These are phyloP conservation scores for Ectemnius continuus DNA, from an alignment of 2,888 invertebrate species.

Conservation along the genomic window DNA sequence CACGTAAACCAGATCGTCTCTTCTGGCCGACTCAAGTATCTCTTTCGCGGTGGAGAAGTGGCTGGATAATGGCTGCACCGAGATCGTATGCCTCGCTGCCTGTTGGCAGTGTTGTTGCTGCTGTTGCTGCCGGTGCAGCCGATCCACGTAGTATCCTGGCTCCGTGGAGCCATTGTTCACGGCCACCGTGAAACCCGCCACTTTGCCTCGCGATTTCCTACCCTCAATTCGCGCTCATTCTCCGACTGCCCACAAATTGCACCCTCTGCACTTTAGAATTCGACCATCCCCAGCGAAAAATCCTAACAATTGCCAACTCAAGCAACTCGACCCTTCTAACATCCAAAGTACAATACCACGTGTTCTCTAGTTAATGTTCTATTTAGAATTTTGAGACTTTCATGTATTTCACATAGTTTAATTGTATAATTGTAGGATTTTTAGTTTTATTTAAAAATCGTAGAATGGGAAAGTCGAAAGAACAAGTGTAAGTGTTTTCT, in stretches of 20 bases:
- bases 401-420: no score
- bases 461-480: no score
- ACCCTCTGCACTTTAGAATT: no score
- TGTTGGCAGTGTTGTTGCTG: constrained; percentile 49
- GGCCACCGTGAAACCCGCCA: constrained; percentile 69
- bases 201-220: constrained; percentile 43
- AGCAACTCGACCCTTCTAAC: no score
- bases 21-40: constrained; percentile 52
- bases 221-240: constrained; percentile 17
- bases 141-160: constrained; percentile 62
- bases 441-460: no score
- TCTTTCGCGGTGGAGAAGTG: constrained; percentile 56
- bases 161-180: constrained; percentile 68
- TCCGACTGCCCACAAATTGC: constrained; percentile 1
- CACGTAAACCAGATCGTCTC: constrained; percentile 65
- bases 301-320: no score
- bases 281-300: no score
- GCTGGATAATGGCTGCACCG: constrained; percentile 38
- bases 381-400: no score
- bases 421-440: no score
- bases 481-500: no score
- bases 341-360: no score
- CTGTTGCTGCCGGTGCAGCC: constrained; percentile 55
- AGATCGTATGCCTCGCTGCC: constrained; percentile 31
- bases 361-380: neutral